These are phyloP conservation scores for Entelurus aequoreus DNA, from an alignment of 2,113 vertebrate genomes.

Conservation along the genomic window DNA sequence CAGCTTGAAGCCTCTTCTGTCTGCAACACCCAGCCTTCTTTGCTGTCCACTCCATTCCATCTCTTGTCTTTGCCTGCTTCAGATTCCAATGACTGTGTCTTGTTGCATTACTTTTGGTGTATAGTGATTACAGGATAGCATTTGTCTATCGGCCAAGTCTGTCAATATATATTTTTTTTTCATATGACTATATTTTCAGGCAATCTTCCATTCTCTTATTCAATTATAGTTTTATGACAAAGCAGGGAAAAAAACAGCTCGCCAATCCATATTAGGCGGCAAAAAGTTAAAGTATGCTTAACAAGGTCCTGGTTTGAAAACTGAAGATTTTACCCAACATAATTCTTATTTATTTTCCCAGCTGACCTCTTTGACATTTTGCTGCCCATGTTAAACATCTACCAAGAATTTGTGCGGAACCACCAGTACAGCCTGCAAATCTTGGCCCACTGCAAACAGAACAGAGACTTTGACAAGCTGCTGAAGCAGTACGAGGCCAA, in stretches of 20 bases:
- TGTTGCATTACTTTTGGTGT: not conserved
- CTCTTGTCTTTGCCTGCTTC: not conserved
- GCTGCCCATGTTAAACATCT: conserved; percentile 98
- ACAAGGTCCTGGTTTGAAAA: not conserved
- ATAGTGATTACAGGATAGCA: not conserved
- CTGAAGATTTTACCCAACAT: not conserved
- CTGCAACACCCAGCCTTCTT: not conserved
- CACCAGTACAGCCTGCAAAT: conserved; percentile 99
- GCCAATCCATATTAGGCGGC: too few relatives aligned
- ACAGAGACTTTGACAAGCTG: conserved; percentile 96
- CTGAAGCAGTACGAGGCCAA: conserved; percentile 97
- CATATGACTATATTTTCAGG: not conserved
- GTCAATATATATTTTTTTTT: not conserved
- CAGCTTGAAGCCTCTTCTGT: not conserved
- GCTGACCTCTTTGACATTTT: conserved; percentile 97
- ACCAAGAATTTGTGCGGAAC: conserved; percentile 98
- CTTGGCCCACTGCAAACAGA: conserved; percentile 97
- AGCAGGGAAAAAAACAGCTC: too few relatives aligned
- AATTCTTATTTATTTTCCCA: conserved; percentile 44
- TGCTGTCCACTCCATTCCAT: not conserved
- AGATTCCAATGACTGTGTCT: not conserved
- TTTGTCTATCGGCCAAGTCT: not conserved
- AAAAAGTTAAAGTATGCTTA: too few relatives aligned
- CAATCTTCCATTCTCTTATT: too few relatives aligned
- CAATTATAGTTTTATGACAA: too few relatives aligned